phyloP scores from a whole-genome alignment of 2,113 vertebrate genomes.

The Coturnix japonica region DNA sequence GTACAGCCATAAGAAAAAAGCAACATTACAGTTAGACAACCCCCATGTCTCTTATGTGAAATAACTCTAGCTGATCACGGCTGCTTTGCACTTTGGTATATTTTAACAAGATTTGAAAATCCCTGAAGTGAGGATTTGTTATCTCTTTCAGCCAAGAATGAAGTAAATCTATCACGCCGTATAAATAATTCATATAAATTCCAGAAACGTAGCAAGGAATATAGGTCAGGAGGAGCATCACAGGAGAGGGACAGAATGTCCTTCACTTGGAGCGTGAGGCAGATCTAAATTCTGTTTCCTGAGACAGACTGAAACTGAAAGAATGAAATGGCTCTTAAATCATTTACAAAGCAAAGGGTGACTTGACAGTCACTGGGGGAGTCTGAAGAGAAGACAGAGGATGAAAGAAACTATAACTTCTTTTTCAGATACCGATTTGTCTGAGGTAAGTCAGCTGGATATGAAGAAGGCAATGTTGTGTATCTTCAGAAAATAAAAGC shows the following conservation, averaged over 20 bases:
- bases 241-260: background rate
- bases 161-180: constrained; percentile 24
- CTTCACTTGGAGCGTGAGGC: background rate
- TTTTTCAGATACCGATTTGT: background rate
- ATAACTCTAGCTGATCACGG: background rate
- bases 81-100: background rate
- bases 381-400: background rate
- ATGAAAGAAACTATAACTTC: background rate
- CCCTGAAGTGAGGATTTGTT: constrained; percentile 35
- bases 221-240: constrained; percentile 18
- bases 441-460: background rate
- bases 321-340: background rate
- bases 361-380: background rate
- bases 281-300: background rate
- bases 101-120: constrained; percentile 42
- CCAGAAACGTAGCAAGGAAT: constrained; percentile 1
- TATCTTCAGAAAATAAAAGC: background rate
- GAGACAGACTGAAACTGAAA: background rate
- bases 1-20: background rate
- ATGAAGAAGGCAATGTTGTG: background rate
- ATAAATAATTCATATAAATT: constrained; percentile 48
- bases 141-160: background rate
- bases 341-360: background rate
- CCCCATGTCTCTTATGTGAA: background rate
- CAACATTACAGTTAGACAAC: background rate